These are phyloP conservation scores for Carcharodon carcharias DNA, from an alignment of 2,797 vertebrate genomes.

Conservation along the genomic window DNA sequence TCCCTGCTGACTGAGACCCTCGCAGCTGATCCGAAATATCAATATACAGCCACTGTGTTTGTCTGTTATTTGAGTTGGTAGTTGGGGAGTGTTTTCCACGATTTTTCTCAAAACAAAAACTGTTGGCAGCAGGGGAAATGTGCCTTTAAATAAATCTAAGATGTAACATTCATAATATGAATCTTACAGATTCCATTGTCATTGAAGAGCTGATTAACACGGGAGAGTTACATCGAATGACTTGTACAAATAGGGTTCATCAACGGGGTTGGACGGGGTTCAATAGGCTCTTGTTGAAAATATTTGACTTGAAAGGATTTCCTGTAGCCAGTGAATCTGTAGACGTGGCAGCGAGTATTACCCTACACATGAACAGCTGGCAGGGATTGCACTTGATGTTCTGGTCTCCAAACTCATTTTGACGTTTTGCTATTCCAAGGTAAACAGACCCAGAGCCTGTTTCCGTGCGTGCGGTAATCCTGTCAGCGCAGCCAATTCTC, in stretches of 20 bases:
- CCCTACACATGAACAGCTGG: background rate
- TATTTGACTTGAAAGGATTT: background rate
- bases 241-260: background rate
- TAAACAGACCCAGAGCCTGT: background rate
- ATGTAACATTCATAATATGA: background rate
- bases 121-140: background rate
- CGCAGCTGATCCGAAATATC: background rate
- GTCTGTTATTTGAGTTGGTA: background rate
- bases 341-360: background rate
- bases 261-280: background rate
- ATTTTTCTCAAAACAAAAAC: background rate
- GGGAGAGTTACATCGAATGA: background rate
- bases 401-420: constrained; percentile 12
- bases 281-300: background rate
- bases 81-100: background rate
- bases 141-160: background rate
- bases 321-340: background rate
- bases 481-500: constrained; percentile 1
- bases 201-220: background rate
- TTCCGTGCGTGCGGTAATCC: constrained; percentile 12
- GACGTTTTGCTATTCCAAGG: constrained; percentile 18
- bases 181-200: background rate
- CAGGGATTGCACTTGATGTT: background rate
- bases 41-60: background rate
- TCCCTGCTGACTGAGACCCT: background rate